A percentile compares a stretch with the other conserved stretches of the same genome.
phyloP scores from a whole-genome alignment of 2,113 vertebrate species.

The Spea multiplicata region DNA sequence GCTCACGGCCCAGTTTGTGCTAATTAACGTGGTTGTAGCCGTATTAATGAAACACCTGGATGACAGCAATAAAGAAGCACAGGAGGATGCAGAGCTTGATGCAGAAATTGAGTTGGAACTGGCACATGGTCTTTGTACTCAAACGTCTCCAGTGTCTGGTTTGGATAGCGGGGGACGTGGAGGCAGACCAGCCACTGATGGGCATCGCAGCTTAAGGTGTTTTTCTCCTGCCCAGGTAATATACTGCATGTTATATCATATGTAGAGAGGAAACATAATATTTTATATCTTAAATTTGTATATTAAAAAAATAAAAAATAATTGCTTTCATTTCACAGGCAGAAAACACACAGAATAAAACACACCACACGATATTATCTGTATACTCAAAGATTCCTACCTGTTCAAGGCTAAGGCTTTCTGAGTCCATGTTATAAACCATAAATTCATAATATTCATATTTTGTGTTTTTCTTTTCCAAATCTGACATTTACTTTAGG shows the following conservation, averaged over 20 bases:
- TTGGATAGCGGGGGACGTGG: slow-evolving; percentile 49
- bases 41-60: slow-evolving; percentile 99
- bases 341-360: too few species aligned
- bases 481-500: slow-evolving; percentile 62
- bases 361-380: too few species aligned
- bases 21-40: slow-evolving; percentile 99
- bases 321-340: too few species aligned
- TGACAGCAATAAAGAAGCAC: slow-evolving; percentile 98
- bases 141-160: slow-evolving; percentile 64
- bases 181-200: slow-evolving; percentile 56
- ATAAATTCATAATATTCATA: too few species aligned
- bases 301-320: too few species aligned
- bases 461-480: neutral
- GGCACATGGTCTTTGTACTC: slow-evolving; percentile 75
- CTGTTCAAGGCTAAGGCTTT: too few species aligned
- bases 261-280: neutral
- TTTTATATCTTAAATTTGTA: neutral
- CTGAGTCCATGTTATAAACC: too few species aligned
- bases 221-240: slow-evolving; percentile 92
- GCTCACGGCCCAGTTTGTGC: slow-evolving; percentile 98
- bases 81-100: slow-evolving; percentile 97
- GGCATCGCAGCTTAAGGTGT: slow-evolving; percentile 67
- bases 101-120: slow-evolving; percentile 95
- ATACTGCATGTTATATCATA: neutral
- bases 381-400: too few species aligned